phyloP scores from a whole-genome alignment of 2,888 invertebrate species.

The Ectobius pallidus region DNA sequence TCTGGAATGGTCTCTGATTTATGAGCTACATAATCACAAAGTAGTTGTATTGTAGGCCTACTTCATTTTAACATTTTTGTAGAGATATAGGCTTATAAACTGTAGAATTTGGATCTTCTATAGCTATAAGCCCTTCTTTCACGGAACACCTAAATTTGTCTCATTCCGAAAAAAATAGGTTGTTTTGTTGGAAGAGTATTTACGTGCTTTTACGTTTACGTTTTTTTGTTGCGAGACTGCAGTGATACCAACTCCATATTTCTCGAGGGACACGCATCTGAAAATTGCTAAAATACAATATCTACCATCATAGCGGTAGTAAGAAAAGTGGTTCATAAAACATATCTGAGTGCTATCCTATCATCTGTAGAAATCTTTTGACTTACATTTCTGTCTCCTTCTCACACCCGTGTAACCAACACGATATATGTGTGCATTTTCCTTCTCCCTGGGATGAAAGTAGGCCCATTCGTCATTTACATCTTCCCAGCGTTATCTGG shows the following conservation, averaged over 20 bases:
- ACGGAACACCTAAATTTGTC: too few relatives aligned
- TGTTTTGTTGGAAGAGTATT: too few relatives aligned
- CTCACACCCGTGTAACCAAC: not conserved
- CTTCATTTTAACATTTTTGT: too few relatives aligned
- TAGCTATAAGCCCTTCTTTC: too few relatives aligned
- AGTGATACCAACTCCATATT: not conserved
- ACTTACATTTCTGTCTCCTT: conserved; percentile 3
- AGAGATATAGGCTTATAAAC: too few relatives aligned
- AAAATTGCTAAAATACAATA: not conserved
- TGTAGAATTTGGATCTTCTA: too few relatives aligned
- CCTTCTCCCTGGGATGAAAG: conserved; percentile 4
- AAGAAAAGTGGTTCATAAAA: conserved; percentile 28
- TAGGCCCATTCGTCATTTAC: conserved; percentile 27
- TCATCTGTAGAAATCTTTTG: conserved; percentile 22
- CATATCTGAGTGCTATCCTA: conserved; percentile 24
- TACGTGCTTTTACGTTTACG: too few relatives aligned
- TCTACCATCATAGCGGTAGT: conserved; percentile 4
- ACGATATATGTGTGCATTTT: conserved; percentile 9
- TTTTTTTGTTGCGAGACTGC: not conserved
- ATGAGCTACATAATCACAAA: too few relatives aligned
- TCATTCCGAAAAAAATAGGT: too few relatives aligned
- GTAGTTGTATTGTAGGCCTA: too few relatives aligned
- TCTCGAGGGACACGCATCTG: not conserved
- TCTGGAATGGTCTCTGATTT: too few relatives aligned
- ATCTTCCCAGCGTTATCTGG: conserved; percentile 11